Percentiles rank a stretch among this genome's conserved stretches.
phyloP scores from a whole-genome alignment of 2,113 vertebrate species.

The Embiotoca jacksoni region DNA sequence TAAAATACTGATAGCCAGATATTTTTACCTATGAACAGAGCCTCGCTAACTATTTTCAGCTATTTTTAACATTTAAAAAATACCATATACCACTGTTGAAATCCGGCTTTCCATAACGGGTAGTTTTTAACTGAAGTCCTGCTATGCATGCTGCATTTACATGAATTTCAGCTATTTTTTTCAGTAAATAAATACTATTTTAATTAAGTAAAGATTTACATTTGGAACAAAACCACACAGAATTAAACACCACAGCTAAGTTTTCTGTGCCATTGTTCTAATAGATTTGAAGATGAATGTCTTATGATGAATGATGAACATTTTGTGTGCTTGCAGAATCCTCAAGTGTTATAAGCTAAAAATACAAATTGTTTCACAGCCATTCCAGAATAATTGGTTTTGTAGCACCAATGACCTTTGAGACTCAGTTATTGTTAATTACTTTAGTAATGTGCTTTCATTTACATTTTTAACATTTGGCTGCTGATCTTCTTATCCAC shows the following conservation, averaged over 20 bases:
- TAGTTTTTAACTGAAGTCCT: neutral
- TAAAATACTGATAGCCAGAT: no score
- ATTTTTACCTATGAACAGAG: no score
- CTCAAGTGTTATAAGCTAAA: conserved; percentile 35
- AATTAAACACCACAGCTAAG: neutral
- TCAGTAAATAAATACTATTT: neutral
- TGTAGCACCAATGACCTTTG: conserved; percentile 49
- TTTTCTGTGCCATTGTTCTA: conserved; percentile 1
- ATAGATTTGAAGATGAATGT: conserved; percentile 2
- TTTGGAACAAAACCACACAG: neutral
- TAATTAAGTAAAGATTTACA: neutral
- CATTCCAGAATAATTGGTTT: conserved; percentile 37
- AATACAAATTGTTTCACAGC: conserved; percentile 32
- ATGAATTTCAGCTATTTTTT: neutral
- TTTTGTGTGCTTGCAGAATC: neutral
- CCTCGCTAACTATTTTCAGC: no score
- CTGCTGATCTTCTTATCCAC: conserved; percentile 27
- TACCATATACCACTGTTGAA: neutral
- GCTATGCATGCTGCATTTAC: neutral
- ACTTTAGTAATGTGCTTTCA: conserved; percentile 50
- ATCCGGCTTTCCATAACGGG: neutral
- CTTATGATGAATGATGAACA: neutral
- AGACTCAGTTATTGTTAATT: conserved; percentile 58
- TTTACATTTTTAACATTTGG: conserved; percentile 50
- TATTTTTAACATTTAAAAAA: neutral